These are phyloP conservation scores for Salmo trutta DNA, from an alignment of 2,797 vertebrate species.

Conservation along the genomic window DNA sequence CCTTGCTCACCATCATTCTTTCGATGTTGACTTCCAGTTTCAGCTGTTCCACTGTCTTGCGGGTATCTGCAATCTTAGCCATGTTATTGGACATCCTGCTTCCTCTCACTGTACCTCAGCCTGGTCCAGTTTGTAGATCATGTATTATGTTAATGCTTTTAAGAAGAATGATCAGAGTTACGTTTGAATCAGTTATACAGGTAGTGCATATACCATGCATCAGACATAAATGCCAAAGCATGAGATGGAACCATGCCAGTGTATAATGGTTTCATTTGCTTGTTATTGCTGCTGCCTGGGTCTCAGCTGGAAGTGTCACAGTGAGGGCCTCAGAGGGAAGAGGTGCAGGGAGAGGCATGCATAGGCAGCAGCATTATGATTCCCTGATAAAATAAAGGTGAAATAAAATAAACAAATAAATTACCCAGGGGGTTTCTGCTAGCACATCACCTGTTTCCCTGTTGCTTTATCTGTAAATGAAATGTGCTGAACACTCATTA, in stretches of 20 bases:
- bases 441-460: constrained; percentile 35
- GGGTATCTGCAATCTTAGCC: constrained; percentile 90
- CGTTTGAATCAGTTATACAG: background rate
- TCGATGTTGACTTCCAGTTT: constrained; percentile 94
- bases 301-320: constrained; percentile 76
- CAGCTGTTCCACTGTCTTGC: constrained; percentile 89
- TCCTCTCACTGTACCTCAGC: constrained; percentile 18
- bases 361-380: constrained; percentile 18
- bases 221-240: background rate
- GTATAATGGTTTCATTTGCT: constrained; percentile 71
- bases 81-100: constrained; percentile 90
- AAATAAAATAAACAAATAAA: background rate
- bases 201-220: background rate
- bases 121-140: constrained; percentile 21
- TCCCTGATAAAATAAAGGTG: too few species aligned
- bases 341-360: constrained; percentile 50
- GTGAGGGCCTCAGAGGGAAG: constrained; percentile 65
- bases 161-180: too few species aligned
- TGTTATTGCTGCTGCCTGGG: constrained; percentile 68
- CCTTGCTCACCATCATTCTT: constrained; percentile 84
- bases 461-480: constrained; percentile 3
- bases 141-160: background rate
- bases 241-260: constrained; percentile 19
- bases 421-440: constrained; percentile 44
- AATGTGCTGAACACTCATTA: background rate